Evolutionary conservation across 1,140 invertebrate species (phyloP), one percentile per base, ranked within the genome.

Genomic region (Sminthurides bifidus): DNA sequence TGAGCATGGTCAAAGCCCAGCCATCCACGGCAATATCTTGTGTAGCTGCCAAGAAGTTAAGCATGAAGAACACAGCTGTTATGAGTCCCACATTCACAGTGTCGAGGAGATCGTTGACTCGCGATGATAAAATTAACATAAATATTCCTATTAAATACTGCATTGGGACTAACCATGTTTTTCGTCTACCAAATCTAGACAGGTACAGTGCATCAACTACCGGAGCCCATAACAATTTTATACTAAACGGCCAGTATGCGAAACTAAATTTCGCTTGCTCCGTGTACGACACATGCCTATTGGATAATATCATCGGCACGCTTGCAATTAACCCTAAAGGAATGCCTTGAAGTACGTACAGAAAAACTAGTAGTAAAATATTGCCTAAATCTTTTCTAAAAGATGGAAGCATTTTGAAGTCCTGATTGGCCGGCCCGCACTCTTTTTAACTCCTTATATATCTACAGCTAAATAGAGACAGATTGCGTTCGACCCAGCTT

Each of bases 1-100:
- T 89, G 2, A 99, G 74, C 89, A 99, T 98, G 2, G 95, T 98
- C 1, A 99, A 73, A 1, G 95, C 95, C 96, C 96, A 99, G 2
- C 96, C 96, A 79, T 99, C 96, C 1, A 99, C 94, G 52, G 93
- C 94, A 69, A 99, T 98, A 73, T 99, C 96, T 75, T 99, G 96
- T 23, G 94, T 98, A 1, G 96, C 94, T 14, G 93, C 94, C 48
- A 99, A 75, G 66, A 98, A 95, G 67, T 96, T 97, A 1, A 98
- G 74, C 49, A 79, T 74, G 68, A 98, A 89, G 74, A 98, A 99
- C 45, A 91, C 76, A 23, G 38, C 48, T 14, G 63, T 65, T 27
- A 65, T 59, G 23, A 56, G 24, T 4, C 43, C 41, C 12, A 65
- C 41, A 21, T 64, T 65, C 23, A 67, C 61, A 10, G 78, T 74